Evolutionary conservation across 2,797 vertebrate species (phyloP).

Genomic region (Sebastes nivosus): DNA sequence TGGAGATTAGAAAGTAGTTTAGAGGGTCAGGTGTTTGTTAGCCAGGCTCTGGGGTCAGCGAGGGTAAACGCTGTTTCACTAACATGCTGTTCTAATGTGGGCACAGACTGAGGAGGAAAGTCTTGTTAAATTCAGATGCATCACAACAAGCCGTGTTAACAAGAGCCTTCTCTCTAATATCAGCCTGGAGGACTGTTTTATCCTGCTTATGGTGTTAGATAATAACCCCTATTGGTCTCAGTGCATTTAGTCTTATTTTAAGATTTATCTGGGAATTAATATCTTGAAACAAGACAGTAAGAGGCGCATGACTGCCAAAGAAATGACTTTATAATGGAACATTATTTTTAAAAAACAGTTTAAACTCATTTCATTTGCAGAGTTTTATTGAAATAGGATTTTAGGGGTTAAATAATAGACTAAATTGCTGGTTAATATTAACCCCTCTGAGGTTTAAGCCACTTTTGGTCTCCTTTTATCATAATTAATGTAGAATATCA

Average conservation of each 20-base stretch:
- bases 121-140: background rate
- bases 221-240: background rate
- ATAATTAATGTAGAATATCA: too few species aligned
- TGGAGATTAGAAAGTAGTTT: conserved; percentile 65
- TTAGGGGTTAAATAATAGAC: background rate
- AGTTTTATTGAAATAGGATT: background rate
- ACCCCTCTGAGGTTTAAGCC: too few species aligned
- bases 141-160: background rate
- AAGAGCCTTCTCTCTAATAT: background rate
- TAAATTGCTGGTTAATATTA: background rate
- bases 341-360: background rate
- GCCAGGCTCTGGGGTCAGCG: conserved; percentile 17
- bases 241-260: background rate
- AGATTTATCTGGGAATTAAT: background rate
- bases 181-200: background rate
- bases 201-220: background rate
- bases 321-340: background rate
- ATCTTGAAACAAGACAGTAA: background rate
- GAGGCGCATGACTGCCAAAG: background rate
- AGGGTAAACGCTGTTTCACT: conserved; percentile 2
- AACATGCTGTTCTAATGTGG: background rate
- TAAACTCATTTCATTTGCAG: background rate
- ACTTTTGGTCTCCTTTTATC: too few species aligned
- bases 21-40: conserved; percentile 67
- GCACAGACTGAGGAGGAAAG: background rate